Percentiles rank a stretch among this genome's conserved stretches.
Conservation (phyloP, 2,113 vertebrate species). For the Phylloscopus trochilus region DNA sequence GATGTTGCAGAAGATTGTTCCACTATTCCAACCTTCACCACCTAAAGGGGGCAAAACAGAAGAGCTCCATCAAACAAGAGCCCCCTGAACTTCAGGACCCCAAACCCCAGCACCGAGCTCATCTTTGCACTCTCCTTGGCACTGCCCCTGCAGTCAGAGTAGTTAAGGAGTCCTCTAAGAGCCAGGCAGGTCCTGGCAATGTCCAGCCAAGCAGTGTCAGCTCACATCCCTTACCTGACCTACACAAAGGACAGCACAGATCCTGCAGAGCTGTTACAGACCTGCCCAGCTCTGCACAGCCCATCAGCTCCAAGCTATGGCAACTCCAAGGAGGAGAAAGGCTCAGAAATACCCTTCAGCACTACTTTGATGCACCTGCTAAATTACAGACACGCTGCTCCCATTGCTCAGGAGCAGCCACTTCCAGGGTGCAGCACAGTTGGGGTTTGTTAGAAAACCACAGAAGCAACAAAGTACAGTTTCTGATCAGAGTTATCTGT, state of each 20-base stretch:
- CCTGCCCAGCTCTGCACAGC: background rate
- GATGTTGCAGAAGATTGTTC: constrained; percentile 91
- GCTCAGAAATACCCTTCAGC: background rate
- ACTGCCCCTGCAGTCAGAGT: background rate
- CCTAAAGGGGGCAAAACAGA: constrained; percentile 68
- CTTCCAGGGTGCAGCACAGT: background rate
- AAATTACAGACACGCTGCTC: background rate
- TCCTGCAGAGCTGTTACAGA: background rate
- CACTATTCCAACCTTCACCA: constrained; percentile 95
- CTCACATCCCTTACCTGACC: background rate
- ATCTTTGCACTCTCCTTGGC: background rate
- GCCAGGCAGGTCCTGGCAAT: background rate
- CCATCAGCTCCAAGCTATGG: background rate
- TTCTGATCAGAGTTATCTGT: background rate
- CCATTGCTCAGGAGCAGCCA: background rate
- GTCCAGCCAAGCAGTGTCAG: background rate
- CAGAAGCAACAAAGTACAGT: background rate
- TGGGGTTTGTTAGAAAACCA: background rate
- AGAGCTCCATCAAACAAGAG: background rate
- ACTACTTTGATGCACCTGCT: background rate
- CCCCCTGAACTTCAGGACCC: background rate
- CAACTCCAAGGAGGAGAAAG: background rate
- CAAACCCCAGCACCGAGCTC: background rate
- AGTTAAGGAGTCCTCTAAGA: background rate
- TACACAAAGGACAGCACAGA: background rate